A percentile compares a stretch with the other conserved stretches of the same genome.
Conservation (phyloP, 2,888 invertebrate species). For the Drosophila paracracens region DNA sequence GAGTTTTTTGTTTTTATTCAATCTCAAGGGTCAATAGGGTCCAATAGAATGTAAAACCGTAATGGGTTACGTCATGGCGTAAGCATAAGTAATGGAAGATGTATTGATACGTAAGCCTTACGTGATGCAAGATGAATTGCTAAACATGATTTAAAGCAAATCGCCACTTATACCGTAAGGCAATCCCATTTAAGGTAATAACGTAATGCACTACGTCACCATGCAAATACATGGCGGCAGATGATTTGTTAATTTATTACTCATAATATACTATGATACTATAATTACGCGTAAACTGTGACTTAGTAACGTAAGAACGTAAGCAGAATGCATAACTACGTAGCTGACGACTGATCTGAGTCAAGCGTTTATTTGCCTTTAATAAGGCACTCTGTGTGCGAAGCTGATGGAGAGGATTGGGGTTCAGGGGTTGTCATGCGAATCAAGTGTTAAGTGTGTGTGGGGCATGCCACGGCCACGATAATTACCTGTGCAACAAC, state of each 20-base stretch:
- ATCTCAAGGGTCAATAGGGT: neutral
- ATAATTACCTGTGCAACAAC: slow-evolving; percentile 74
- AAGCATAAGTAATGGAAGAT: neutral
- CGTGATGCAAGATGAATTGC: neutral
- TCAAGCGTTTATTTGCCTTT: slow-evolving; percentile 10
- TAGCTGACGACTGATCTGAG: slow-evolving; percentile 12
- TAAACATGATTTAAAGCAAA: neutral
- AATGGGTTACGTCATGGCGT: neutral
- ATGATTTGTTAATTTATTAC: neutral
- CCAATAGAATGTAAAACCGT: neutral
- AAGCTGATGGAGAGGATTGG: neutral
- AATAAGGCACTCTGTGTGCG: neutral
- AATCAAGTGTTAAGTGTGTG: slow-evolving; percentile 37
- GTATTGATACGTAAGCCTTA: neutral
- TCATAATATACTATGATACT: neutral
- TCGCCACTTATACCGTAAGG: neutral
- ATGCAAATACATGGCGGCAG: neutral
- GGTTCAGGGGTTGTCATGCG: slow-evolving; percentile 12
- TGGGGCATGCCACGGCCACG: slow-evolving; percentile 17
- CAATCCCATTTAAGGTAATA: neutral
- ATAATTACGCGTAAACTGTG: neutral
- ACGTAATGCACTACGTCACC: neutral
- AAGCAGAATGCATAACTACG: neutral
- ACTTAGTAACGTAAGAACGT: slow-evolving; percentile 8
- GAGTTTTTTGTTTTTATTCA: neutral